Evolutionary conservation across 2,113 vertebrate species (phyloP).

Genomic region (Pollachius pollachius): DNA sequence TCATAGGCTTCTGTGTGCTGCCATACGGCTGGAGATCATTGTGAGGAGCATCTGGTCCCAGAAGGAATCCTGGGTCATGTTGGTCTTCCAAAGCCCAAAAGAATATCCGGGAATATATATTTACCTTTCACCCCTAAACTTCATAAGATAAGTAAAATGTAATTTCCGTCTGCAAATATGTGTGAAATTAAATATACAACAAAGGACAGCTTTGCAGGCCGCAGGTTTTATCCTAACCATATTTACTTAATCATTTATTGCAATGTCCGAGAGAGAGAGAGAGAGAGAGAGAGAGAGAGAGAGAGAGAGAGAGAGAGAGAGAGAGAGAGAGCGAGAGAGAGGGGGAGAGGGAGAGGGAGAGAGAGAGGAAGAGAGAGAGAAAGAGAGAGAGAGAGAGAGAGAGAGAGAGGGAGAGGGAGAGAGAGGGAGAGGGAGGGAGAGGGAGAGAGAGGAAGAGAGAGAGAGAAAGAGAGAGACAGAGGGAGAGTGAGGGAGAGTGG

Average conservation of each 20-base stretch:
- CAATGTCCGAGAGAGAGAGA: slow-evolving; percentile 56
- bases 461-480: too few species aligned
- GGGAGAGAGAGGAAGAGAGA: slow-evolving; percentile 30
- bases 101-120: slow-evolving; percentile 52
- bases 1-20: too few species aligned
- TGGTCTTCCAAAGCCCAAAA: slow-evolving; percentile 33
- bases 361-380: not conserved
- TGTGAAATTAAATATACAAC: slow-evolving; percentile 78
- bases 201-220: slow-evolving; percentile 57
- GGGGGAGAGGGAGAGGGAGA: slow-evolving; percentile 39
- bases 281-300: slow-evolving; percentile 7
- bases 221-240: slow-evolving; percentile 63
- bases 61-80: slow-evolving; percentile 29
- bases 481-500: too few species aligned
- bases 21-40: too few species aligned
- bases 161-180: slow-evolving; percentile 78
- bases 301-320: not conserved
- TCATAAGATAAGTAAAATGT: slow-evolving; percentile 76
- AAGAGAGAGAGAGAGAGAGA: not conserved
- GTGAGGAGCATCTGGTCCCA: too few species aligned
- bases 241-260: slow-evolving; percentile 65
- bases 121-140: slow-evolving; percentile 60
- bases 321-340: not conserved
- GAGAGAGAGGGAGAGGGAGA: not conserved
- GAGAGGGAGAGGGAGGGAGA: not conserved